Evolutionary conservation across 2,797 vertebrate species (phyloP), one percentile per base, ranked within the genome.

Genomic region (Sebastes vulpes): DNA sequence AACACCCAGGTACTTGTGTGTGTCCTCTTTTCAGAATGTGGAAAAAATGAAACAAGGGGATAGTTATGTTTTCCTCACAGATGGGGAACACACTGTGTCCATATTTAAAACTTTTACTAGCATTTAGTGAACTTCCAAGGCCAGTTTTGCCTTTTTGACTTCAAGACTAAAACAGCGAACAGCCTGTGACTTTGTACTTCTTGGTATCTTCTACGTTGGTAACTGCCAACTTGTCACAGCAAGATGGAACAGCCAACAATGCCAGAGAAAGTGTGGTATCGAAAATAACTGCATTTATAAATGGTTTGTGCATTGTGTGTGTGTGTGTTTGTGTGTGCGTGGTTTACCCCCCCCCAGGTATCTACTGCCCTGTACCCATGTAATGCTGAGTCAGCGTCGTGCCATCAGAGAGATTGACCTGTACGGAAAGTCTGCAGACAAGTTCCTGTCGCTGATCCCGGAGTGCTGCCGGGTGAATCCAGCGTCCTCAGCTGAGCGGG

Each of bases 321-420:
- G 32, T 35, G 10, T 9, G 29, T 25, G 1, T 59, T 2, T 2
- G 8, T 54, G 7, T 29, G 1, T 59, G 9, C 2, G 3, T 4
- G 16, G 14, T 71, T 63, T 20, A 7, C 42, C 63, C 35, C 35
- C 46, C 1, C 84, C 1, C 84, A 99, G 98, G 97, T 99, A 99
- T 96, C 96, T 99, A 82, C 95, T 99, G 89, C 98, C 98, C 21
- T 99, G 98, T 92, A 98, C 97, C 77, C 98, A 99, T 0, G 97
- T 99, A 63, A 99, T 99, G 98, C 93, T 99, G 93, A 99, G 98
- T 95, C 98, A 99, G 95, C 96, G 97, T 42, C 96, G 98, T 2
- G 98, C 98, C 0, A 97, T 99, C 73, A 95, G 96, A 86, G 98
- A 99, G 90, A 93, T 97, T 1, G 98, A 99, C 93, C 91, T 99